Evolutionary conservation across 1,140 invertebrate species (phyloP).

Genomic region (Plodia interpunctella): DNA sequence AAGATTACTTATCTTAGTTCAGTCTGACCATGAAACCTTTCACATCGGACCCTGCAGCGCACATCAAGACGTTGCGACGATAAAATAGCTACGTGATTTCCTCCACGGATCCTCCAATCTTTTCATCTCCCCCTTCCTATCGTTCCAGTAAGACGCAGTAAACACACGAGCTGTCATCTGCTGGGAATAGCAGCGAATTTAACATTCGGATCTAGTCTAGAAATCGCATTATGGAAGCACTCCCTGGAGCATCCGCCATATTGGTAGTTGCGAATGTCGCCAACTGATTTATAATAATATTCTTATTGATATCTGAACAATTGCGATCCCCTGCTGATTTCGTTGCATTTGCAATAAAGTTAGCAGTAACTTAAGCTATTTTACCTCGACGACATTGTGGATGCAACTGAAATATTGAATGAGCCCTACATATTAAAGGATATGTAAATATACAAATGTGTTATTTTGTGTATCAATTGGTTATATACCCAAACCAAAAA

Average conservation of each 20-base stretch:
- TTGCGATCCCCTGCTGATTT: background rate
- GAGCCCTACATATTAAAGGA: too few relatives aligned
- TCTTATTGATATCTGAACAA: constrained; percentile 14
- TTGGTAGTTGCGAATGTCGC: constrained; percentile 30
- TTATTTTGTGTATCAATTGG: too few relatives aligned
- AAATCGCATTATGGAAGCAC: constrained; percentile 55
- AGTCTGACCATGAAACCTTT: constrained; percentile 8
- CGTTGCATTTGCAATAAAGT: background rate
- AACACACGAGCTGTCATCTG: constrained; percentile 56
- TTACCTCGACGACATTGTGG: background rate
- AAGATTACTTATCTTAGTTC: too few relatives aligned
- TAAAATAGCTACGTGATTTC: constrained; percentile 68
- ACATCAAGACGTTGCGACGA: constrained; percentile 38
- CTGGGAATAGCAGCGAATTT: constrained; percentile 49
- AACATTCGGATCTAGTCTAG: constrained; percentile 50
- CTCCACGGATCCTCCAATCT: constrained; percentile 55
- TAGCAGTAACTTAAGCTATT: background rate
- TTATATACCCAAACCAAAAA: too few relatives aligned
- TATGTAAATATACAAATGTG: too few relatives aligned
- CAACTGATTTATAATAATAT: constrained; percentile 18
- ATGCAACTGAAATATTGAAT: background rate
- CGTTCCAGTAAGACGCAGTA: constrained; percentile 42
- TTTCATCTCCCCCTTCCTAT: constrained; percentile 49
- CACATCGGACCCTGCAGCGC: constrained; percentile 6
- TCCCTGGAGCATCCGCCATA: constrained; percentile 33